A percentile compares a stretch with the other conserved stretches of the same genome.
phyloP scores from a whole-genome alignment of 2,113 vertebrate genomes.

The Ondatra zibethicus region DNA sequence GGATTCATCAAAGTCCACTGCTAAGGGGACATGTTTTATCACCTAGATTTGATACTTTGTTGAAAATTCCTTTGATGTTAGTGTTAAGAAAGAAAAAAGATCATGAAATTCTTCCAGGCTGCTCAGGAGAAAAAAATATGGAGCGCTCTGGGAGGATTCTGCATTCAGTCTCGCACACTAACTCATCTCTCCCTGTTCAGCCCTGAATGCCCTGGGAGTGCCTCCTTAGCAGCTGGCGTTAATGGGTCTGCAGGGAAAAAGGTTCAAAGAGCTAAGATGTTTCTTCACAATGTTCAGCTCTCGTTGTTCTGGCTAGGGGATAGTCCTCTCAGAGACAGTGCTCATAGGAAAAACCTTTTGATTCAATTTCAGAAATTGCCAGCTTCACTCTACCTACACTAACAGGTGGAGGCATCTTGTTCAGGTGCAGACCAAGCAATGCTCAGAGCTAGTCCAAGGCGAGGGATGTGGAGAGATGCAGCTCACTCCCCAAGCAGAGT shows the following conservation, averaged over 20 bases:
- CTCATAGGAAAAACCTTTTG: slow-evolving; percentile 35
- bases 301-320: not conserved
- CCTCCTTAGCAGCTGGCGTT: slow-evolving; percentile 42
- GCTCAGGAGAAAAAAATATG: slow-evolving; percentile 39
- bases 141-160: not conserved
- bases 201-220: not conserved
- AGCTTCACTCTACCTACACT: not conserved
- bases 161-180: not conserved
- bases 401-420: not conserved
- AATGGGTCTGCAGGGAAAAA: slow-evolving; percentile 16
- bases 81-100: not conserved
- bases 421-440: not conserved
- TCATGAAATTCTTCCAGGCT: not conserved
- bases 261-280: slow-evolving; percentile 45
- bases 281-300: slow-evolving; percentile 41
- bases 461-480: not conserved
- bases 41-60: slow-evolving; percentile 25
- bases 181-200: not conserved
- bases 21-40: not conserved
- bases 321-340: not conserved
- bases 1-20: slow-evolving; percentile 16
- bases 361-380: slow-evolving; percentile 29
- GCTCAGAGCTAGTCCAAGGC: not conserved
- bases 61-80: slow-evolving; percentile 60
- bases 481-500: not conserved